phyloP scores from a whole-genome alignment of 1,140 invertebrate species.

The Homalodisca vitripennis region DNA sequence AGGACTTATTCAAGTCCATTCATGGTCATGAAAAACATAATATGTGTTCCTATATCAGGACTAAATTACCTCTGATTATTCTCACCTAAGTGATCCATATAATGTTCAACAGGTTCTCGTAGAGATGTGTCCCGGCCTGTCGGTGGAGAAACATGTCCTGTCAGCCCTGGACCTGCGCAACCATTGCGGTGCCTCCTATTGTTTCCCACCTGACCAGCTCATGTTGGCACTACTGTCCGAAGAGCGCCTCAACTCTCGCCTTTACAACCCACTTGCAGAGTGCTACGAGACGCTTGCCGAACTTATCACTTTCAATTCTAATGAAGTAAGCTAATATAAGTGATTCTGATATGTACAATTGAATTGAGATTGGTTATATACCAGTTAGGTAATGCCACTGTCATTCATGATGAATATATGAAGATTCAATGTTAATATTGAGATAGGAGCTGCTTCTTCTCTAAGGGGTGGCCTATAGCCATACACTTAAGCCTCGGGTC shows the following conservation, averaged over 20 bases:
- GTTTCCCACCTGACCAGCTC: conserved; percentile 61
- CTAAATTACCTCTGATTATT: too few relatives aligned
- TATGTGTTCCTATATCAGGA: too few relatives aligned
- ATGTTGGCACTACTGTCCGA: conserved; percentile 58
- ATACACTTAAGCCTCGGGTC: too few relatives aligned
- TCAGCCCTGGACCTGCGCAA: conserved; percentile 61
- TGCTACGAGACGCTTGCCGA: conserved; percentile 65
- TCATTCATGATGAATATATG: too few relatives aligned
- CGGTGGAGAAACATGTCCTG: conserved; percentile 63
- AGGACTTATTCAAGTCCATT: too few relatives aligned
- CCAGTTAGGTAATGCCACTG: too few relatives aligned
- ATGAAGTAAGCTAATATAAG: conserved; percentile 36
- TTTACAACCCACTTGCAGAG: conserved; percentile 60
- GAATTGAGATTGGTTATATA: too few relatives aligned
- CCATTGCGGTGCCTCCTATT: conserved; percentile 54
- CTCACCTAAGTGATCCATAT: neutral
- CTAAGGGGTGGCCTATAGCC: too few relatives aligned
- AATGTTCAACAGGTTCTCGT: conserved; percentile 51
- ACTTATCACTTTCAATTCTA: conserved; percentile 63
- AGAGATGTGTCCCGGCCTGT: conserved; percentile 65
- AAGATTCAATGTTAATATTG: too few relatives aligned
- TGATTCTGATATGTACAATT: too few relatives aligned
- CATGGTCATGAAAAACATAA: too few relatives aligned
- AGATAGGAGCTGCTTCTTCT: too few relatives aligned
- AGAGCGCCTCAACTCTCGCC: conserved; percentile 49